Evolutionary conservation across 2,888 invertebrate genomes (phyloP).

Genomic region (Watsonalla binaria): DNA sequence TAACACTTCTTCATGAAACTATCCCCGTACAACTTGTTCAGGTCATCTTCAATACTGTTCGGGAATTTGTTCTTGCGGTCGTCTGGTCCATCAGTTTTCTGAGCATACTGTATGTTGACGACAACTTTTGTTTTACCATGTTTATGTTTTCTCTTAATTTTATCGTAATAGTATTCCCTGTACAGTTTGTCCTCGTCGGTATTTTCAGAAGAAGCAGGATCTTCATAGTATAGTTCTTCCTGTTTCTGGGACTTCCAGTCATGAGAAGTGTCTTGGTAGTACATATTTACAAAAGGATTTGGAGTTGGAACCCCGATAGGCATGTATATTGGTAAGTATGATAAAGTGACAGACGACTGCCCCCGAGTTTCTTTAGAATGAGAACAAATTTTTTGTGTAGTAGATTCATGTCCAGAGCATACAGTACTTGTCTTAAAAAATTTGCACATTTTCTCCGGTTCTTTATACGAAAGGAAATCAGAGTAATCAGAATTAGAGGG

Average conservation of each 20-base stretch:
- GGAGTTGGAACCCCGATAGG: neutral
- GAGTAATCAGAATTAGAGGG: neutral
- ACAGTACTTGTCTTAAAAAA: neutral
- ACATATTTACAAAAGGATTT: neutral
- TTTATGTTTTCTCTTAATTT: neutral
- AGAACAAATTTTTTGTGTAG: neutral
- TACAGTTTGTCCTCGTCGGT: neutral
- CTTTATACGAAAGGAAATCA: neutral
- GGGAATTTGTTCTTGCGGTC: neutral
- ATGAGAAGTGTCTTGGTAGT: neutral
- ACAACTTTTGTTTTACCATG: neutral
- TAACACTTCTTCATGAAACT: neutral
- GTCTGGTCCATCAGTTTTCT: neutral
- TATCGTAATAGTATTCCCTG: neutral
- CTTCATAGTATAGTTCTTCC: neutral
- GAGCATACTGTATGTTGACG: neutral
- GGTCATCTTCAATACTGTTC: neutral
- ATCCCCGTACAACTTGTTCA: neutral
- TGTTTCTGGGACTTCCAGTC: neutral
- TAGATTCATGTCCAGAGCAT: neutral
- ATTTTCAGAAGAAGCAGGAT: neutral
- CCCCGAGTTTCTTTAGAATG: neutral
- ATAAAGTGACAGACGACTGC: neutral
- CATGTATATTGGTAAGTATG: neutral
- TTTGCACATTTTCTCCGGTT: neutral